Base-by-base conservation (phyloP, 1,140 invertebrate genomes). In the Oscheius sp. region DNA sequence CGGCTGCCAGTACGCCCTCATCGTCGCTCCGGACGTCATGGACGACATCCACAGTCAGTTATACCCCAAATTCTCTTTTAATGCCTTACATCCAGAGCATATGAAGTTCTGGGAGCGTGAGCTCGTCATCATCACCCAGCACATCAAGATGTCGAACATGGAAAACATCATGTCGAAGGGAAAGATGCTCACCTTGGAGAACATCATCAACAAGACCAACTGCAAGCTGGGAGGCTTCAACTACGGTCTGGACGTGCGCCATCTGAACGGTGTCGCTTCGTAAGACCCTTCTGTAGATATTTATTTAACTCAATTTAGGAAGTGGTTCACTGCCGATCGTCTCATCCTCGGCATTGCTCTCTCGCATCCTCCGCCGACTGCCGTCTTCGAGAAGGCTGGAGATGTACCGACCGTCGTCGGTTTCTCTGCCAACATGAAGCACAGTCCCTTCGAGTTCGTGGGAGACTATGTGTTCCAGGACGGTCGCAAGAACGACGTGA, bases 201-300 rank as follows among this genome's bases (percentile, higher is more conserved):
- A 71, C 20, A 38, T 71, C 10, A 55, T 71, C 69, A 71, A 65
- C 28, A 71, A 71, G 42, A 52, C 62, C 13, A 71, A 71, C 38
- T 26, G 42, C 32, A 71, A 78, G 49, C 29, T 74, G 15, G 77
- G 77, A 18, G 77, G 77, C 1, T 29, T 59, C 20, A 78, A 79
- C 59, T 79, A 76, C 49, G 34, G 28, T 15, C 29, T 74, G 20
- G 29, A 66, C 52, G 13, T 77, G 13, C 31, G 18, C 4, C 26
- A 29, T 18, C 32, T 63, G 10, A 34, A 63, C 32, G 28, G n/a
- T 0, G 52, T 58, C 52, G 10, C 38, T 38, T 26, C 59, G 26
- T 52, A 62, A 55, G 23, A 3, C 28, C 10, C 2, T 31, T 49
- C 26, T 29, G 1, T 7, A 31, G 28, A 2, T 4, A 62, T 10